A percentile compares a stretch with the other conserved stretches of the same genome.
These are phyloP conservation scores for Leptosomus discolor DNA, from an alignment of 2,113 vertebrate species.

Conservation along the genomic window DNA sequence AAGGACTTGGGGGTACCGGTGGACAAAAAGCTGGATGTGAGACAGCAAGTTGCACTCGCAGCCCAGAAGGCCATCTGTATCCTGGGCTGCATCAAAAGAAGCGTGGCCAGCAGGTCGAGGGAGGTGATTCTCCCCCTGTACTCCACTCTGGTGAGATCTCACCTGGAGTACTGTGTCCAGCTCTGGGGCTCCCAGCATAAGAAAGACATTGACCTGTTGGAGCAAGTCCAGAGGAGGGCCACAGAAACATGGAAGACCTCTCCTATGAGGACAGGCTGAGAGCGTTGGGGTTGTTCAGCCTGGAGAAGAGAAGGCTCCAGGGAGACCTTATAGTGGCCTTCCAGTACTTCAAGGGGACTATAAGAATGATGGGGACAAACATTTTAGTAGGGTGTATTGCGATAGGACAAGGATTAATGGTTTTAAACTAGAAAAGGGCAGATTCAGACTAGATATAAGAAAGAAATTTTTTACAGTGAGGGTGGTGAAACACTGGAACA, in stretches of 20 bases:
- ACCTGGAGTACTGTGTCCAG: neutral
- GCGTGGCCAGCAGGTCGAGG: neutral
- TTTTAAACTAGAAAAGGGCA: neutral
- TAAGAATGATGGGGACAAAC: neutral
- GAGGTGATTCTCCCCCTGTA: neutral
- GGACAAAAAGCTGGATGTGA: neutral
- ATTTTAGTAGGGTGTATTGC: neutral
- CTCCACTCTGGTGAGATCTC: neutral
- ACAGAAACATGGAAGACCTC: neutral
- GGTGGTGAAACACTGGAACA: neutral
- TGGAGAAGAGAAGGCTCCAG: neutral
- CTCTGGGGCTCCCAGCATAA: neutral
- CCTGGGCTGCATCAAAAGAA: neutral
- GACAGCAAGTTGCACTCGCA: rapidly evolving
- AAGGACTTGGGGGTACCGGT: neutral
- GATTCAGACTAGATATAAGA: neutral
- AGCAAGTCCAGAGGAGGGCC: neutral
- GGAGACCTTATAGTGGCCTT: neutral
- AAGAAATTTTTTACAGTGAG: neutral
- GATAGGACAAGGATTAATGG: neutral
- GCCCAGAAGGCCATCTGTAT: neutral
- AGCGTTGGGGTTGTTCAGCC: neutral
- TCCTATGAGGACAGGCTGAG: neutral
- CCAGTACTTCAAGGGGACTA: neutral
- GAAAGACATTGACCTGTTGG: neutral